Conservation (phyloP, 2,888 invertebrate genomes). For the Sturmia bella region DNA sequence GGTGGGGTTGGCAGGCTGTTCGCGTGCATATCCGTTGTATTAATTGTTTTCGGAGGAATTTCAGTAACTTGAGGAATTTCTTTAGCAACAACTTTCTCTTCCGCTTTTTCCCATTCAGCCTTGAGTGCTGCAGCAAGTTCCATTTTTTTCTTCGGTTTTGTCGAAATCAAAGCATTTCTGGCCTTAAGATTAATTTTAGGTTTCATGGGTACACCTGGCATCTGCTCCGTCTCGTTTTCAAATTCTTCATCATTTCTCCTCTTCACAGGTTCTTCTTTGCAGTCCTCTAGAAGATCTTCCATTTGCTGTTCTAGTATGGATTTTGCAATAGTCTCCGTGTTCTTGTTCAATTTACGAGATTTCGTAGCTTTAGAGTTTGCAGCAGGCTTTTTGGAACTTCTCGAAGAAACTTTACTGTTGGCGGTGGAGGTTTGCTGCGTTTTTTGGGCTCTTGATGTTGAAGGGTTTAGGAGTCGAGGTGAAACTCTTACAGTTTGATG, state of each 20-base stretch:
- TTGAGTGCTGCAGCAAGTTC: neutral
- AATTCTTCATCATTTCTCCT: slow-evolving; percentile 5
- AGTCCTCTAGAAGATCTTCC: slow-evolving; percentile 27
- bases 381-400: slow-evolving; percentile 17
- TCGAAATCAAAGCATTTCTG: slow-evolving; percentile 51
- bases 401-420: slow-evolving; percentile 45
- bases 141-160: slow-evolving; percentile 49
- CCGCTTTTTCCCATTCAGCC: neutral
- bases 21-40: neutral
- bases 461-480: slow-evolving; percentile 60
- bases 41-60: neutral
- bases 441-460: slow-evolving; percentile 26
- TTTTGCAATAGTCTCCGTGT: neutral
- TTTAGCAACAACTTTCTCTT: neutral
- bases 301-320: slow-evolving; percentile 25
- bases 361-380: slow-evolving; percentile 40
- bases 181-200: slow-evolving; percentile 59
- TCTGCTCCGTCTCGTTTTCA: slow-evolving; percentile 5
- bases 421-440: slow-evolving; percentile 10
- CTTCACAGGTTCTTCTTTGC: slow-evolving; percentile 25
- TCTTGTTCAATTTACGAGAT: slow-evolving; percentile 31
- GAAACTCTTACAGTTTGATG: slow-evolving; percentile 59
- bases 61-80: neutral
- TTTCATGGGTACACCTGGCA: slow-evolving; percentile 14
- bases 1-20: neutral